Conservation (phyloP, 2,797 vertebrate species). For the Scyliorhinus canicula region DNA sequence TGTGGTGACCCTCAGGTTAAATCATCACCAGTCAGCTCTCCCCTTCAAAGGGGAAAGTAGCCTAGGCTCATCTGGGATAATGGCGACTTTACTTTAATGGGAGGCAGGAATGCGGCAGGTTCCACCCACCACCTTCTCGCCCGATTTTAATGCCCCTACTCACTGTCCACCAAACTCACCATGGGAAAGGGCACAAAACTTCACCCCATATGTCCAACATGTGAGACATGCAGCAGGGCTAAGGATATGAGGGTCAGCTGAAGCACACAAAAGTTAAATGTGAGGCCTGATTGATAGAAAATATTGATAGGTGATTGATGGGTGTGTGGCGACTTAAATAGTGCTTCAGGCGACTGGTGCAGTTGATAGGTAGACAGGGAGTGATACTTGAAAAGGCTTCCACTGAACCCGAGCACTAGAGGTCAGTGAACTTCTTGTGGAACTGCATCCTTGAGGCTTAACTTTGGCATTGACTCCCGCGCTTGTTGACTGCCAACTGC, state of each 20-base stretch:
- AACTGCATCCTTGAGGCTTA: too few species aligned
- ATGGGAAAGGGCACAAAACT: not conserved
- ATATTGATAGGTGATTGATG: not conserved
- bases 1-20: too few species aligned
- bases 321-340: not conserved
- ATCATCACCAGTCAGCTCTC: too few species aligned
- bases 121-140: not conserved
- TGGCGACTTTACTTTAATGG: too few species aligned
- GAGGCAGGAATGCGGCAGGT: not conserved
- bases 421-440: too few species aligned
- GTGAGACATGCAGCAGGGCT: not conserved
- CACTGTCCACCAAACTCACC: not conserved
- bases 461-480: too few species aligned
- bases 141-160: not conserved
- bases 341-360: not conserved
- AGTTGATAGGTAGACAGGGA: too few species aligned
- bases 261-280: not conserved
- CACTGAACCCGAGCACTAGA: too few species aligned
- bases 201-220: not conserved
- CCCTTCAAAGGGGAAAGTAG: too few species aligned
- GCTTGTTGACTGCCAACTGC: too few species aligned
- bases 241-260: not conserved
- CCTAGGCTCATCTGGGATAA: too few species aligned
- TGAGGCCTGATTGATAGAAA: not conserved
- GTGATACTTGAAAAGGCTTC: too few species aligned